Base-by-base conservation (phyloP, 1,140 invertebrate species). In the Drosophila nikananu region DNA sequence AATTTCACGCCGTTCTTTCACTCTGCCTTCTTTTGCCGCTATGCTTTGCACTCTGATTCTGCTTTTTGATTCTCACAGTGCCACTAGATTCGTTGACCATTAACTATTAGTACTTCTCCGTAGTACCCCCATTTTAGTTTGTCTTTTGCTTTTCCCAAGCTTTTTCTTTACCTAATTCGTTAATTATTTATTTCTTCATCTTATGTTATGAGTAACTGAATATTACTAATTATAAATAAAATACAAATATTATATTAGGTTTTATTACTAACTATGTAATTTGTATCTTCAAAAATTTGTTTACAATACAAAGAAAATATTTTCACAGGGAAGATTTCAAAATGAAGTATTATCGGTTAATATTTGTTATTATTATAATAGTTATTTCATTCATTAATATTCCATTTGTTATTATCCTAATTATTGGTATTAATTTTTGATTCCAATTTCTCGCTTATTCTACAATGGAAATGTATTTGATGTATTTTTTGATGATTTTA, bases 1-100 rank as follows among this genome's bases (percentile, higher is more conserved):
- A 86, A 86, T 81, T 73, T 81, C 23, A 73, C 60, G 64, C 51
- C 66, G 64, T 58, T 81, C 49, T 60, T 77, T 58, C 48, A 63
- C 65, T 71, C 15, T 37, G 66, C 71, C 52, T 80, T 48, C 52
- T 70, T 60, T 65, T 51, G 58, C 21, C 37, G 67, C 27, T n/a
- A 19, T 42, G 46, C 46, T 78, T 77, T 25, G 49, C 39, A 39
- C 67, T 52, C 30, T 19, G 63, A 65, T 80, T 67, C 39, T 21
- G 17, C 13, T 46, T 65, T 62, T 60, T 39, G 12, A 55, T 68
- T 70, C 48, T 52, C 21, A 9, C 37, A 35, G 27, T 70, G 35
- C 66, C 27, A 37, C 35, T 23, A 52, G 37, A 41, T 78, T 71
- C 60, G 58, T 57, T 63, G 42, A 42, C 32, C 42, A 23, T 42